These are phyloP conservation scores for Aricia agestis DNA, from an alignment of 1,140 invertebrate species.

Conservation along the genomic window DNA sequence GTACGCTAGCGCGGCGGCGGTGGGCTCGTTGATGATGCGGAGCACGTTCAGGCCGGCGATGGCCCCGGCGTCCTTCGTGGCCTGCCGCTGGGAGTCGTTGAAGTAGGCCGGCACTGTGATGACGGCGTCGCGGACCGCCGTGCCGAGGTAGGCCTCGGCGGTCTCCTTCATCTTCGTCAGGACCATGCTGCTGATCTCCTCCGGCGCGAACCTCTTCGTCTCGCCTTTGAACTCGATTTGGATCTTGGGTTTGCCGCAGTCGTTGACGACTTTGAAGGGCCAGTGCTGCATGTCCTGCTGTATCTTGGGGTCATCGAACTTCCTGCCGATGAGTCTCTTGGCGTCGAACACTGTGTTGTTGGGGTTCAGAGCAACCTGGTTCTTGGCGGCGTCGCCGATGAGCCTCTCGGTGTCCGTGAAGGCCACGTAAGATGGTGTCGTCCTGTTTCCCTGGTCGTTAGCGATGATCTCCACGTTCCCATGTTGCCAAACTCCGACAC, in stretches of 20 bases:
- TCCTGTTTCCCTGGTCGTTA: slow-evolving; percentile 95
- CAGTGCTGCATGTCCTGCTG: slow-evolving; percentile 82
- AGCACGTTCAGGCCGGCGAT: slow-evolving; percentile 82
- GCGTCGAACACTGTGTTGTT: slow-evolving; percentile 84
- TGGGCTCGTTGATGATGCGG: slow-evolving; percentile 85
- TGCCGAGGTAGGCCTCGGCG: slow-evolving; percentile 83
- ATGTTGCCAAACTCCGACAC: slow-evolving; percentile 86
- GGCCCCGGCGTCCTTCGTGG: slow-evolving; percentile 86
- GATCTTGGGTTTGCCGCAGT: slow-evolving; percentile 79
- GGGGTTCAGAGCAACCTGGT: slow-evolving; percentile 82
- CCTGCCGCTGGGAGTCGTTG: slow-evolving; percentile 68
- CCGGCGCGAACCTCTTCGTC: slow-evolving; percentile 81
- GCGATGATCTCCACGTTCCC: slow-evolving; percentile 95
- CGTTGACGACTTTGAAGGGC: slow-evolving; percentile 81
- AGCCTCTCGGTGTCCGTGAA: slow-evolving; percentile 92
- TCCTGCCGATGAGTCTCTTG: slow-evolving; percentile 80
- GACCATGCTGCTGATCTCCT: slow-evolving; percentile 83
- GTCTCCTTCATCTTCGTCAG: slow-evolving; percentile 80
- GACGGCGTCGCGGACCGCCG: slow-evolving; percentile 79
- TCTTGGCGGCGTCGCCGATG: slow-evolving; percentile 89
- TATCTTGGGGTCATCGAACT: slow-evolving; percentile 82
- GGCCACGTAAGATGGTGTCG: slow-evolving; percentile 92
- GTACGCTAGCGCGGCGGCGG: slow-evolving; percentile 85
- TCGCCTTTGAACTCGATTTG: slow-evolving; percentile 83
- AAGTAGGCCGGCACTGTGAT: slow-evolving; percentile 68